phyloP scores from a whole-genome alignment of 2,113 vertebrate species.

The Ramphastos sulfuratus region DNA sequence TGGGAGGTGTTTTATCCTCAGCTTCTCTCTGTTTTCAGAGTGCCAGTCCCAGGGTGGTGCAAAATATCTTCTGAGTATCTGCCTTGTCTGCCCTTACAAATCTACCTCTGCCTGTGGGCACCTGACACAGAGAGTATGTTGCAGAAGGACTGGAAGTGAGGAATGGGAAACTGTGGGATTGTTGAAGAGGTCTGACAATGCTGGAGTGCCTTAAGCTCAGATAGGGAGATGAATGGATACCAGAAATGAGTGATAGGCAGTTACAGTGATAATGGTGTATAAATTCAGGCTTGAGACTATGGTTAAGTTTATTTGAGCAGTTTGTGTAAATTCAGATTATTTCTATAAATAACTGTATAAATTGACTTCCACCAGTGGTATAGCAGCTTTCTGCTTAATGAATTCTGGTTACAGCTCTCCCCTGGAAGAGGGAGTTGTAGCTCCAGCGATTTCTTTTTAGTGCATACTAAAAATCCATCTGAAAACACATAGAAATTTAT shows the following conservation, averaged over 20 bases:
- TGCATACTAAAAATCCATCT: neutral
- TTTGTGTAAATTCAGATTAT: neutral
- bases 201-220: neutral
- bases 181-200: neutral
- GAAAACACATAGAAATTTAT: neutral
- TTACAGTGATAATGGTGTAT: neutral
- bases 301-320: neutral
- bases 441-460: neutral
- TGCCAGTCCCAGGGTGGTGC: neutral
- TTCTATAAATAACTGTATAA: neutral
- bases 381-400: neutral
- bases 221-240: neutral
- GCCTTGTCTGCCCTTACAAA: neutral
- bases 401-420: neutral
- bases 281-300: neutral
- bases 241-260: neutral
- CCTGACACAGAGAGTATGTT: rapidly evolving
- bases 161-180: neutral
- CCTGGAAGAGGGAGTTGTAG: neutral
- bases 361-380: neutral
- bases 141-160: neutral
- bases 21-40: neutral
- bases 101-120: neutral
- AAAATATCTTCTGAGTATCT: neutral
- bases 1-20: neutral